These are phyloP conservation scores for Eclectus roratus DNA, from an alignment of 2,113 vertebrate genomes.

Conservation along the genomic window DNA sequence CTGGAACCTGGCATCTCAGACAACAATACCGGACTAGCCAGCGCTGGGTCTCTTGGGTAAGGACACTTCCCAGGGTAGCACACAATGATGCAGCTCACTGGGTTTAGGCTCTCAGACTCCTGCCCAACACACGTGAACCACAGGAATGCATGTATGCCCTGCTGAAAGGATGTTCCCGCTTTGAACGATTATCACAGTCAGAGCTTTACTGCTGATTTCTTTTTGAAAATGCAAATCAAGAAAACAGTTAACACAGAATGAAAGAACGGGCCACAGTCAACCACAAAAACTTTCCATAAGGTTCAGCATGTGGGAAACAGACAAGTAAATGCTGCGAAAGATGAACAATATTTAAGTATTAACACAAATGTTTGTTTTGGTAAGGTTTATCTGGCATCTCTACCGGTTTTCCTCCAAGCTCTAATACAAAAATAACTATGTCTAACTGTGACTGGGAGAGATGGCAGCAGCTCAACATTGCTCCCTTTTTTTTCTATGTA, in stretches of 20 bases:
- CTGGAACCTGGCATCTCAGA: not conserved
- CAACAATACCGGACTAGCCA: not conserved
- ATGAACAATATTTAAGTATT: constrained; percentile 65
- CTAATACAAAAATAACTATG: constrained; percentile 32
- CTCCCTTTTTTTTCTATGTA: not conserved
- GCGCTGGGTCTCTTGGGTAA: accelerated
- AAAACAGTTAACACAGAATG: not conserved
- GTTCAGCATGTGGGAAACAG: constrained; percentile 56
- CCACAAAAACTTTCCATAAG: constrained; percentile 47
- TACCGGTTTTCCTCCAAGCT: not conserved
- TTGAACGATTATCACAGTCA: not conserved
- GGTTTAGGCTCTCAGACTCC: not conserved
- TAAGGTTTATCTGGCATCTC: constrained; percentile 49
- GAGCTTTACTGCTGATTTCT: not conserved
- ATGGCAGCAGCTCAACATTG: constrained; percentile 28
- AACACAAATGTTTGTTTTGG: constrained; percentile 51
- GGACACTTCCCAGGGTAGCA: not conserved
- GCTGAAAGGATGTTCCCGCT: accelerated
- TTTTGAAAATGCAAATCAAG: not conserved
- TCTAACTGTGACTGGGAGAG: constrained; percentile 9
- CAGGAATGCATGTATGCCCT: not conserved
- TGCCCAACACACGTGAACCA: not conserved
- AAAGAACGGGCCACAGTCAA: constrained; percentile 22
- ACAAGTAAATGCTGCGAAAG: constrained; percentile 19
- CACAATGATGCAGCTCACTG: not conserved